Evolutionary conservation across 2,797 vertebrate species (phyloP), one percentile per base, ranked within the genome.

Genomic region (Macropus fuliginosus): DNA sequence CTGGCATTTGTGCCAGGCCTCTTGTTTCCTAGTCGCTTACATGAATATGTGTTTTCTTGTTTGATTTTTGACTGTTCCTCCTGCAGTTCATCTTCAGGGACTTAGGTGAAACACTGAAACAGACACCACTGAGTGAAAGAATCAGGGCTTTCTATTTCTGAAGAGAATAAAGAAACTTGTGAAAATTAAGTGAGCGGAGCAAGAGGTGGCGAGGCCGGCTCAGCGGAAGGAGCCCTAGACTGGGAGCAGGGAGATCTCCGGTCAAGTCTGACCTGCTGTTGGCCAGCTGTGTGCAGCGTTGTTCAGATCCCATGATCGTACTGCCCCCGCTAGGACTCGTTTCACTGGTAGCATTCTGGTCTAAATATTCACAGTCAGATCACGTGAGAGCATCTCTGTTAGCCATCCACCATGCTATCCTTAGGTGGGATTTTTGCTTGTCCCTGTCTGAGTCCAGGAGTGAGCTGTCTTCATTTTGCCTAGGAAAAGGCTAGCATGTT

Each of bases 321-420:
- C 40, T 27, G 9, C 21, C 18, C 11, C 74, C 0, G 3, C 21
- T 29, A 46, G 0, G 3, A 9, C 21, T 18, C 6, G 1, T 74
- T 74, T 62, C 62, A 66, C 4, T 5, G 5, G 34, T 34, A 74
- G 34, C 62, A 74, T 74, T 97, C 28, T 96, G 5, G 87, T 92
- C 27, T 27, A 27, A 12, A 50, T 92, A 81, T 95, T 96, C 40
- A n/a, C 13, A 59, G 40, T 95, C 91, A 54, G 0, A 87, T 93
- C 50, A 91, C 92, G 89, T 95, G 50, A 94, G 57, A 90, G 28
- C 91, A 2, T 66, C 57, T 95, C 0, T 81, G 0, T 95, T 66
- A 81, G 40, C 40, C 40, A 10, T 2, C 74, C 18, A 40, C 16
- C 40, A 27, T 21, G 21, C 24, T 24, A 50, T 87, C 40, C 24